These are phyloP conservation scores for Pardosa pseudoannulata DNA, from an alignment of 2,888 invertebrate genomes.

Conservation along the genomic window DNA sequence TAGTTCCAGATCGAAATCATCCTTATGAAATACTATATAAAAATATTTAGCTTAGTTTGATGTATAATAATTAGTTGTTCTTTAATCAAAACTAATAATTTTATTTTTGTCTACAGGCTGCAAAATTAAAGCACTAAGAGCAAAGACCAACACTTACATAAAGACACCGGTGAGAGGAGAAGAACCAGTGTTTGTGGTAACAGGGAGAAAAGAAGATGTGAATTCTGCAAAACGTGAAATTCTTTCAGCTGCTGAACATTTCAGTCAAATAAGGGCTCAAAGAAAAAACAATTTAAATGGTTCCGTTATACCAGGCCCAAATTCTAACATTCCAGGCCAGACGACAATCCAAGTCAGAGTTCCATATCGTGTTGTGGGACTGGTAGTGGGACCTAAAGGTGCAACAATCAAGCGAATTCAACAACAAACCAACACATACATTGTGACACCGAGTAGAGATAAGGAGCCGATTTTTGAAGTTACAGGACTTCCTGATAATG, in stretches of 20 bases:
- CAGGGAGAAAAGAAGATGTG: slow-evolving; percentile 98
- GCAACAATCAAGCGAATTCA: slow-evolving; percentile 99
- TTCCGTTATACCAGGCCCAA: slow-evolving; percentile 74
- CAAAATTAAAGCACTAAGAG: slow-evolving; percentile 98
- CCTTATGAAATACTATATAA: no score
- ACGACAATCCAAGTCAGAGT: slow-evolving; percentile 96
- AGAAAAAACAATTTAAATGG: slow-evolving; percentile 85
- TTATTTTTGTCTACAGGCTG: slow-evolving; percentile 86
- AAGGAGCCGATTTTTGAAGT: slow-evolving; percentile 98
- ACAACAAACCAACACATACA: slow-evolving; percentile 99
- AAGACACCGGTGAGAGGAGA: slow-evolving; percentile 99
- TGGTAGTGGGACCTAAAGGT: slow-evolving; percentile 99
- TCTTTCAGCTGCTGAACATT: slow-evolving; percentile 98
- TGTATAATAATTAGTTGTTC: no score
- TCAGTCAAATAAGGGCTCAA: slow-evolving; percentile 97
- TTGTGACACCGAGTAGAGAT: slow-evolving; percentile 98
- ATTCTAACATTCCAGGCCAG: slow-evolving; percentile 84
- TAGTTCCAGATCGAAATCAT: no score
- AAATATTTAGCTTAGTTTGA: no score
- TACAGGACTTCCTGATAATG: slow-evolving; percentile 96
- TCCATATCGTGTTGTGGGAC: slow-evolving; percentile 98
- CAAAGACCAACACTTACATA: slow-evolving; percentile 99
- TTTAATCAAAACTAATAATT: no score
- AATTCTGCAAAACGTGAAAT: slow-evolving; percentile 98
- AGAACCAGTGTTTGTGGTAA: slow-evolving; percentile 99